A percentile compares a stretch with the other conserved stretches of the same genome.
phyloP scores from a whole-genome alignment of 2,888 invertebrate genomes.

The Brachyopa scutellaris region DNA sequence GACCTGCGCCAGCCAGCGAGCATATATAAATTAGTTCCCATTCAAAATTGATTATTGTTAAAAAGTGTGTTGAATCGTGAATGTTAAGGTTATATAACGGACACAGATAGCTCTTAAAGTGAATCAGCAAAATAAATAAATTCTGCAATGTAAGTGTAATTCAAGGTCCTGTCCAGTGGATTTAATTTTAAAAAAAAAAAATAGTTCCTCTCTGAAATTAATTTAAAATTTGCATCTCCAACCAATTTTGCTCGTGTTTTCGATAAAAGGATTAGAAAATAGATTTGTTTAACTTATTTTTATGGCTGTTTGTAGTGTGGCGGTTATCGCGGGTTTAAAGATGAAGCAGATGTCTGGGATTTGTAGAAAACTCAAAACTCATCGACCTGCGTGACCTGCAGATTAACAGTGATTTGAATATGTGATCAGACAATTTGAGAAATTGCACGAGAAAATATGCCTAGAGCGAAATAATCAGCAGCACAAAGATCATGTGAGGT shows the following conservation, averaged over 20 bases:
- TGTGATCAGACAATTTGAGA: not conserved
- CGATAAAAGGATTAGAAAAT: not conserved
- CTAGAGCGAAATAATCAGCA: constrained; percentile 6
- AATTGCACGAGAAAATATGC: too few relatives aligned
- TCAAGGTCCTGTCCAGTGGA: not conserved
- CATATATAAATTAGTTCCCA: constrained; percentile 63
- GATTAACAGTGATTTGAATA: not conserved
- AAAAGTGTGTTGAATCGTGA: constrained; percentile 61
- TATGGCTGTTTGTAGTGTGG: not conserved
- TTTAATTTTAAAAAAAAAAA: not conserved
- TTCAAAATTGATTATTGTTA: constrained; percentile 57
- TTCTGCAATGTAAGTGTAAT: constrained; percentile 45
- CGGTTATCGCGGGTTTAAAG: not conserved
- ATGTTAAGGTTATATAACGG: constrained; percentile 63
- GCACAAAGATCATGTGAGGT: not conserved
- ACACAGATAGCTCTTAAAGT: constrained; percentile 1
- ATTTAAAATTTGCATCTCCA: not conserved
- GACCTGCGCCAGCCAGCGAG: constrained; percentile 11
- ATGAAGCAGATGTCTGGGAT: not conserved
- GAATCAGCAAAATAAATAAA: not conserved
- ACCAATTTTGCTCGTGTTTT: too few relatives aligned
- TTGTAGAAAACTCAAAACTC: not conserved
- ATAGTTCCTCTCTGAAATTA: not conserved
- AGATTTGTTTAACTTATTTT: not conserved
- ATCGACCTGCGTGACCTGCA: too few relatives aligned